Evolutionary conservation across 2,113 vertebrate genomes (phyloP).

Genomic region (Zeus faber): DNA sequence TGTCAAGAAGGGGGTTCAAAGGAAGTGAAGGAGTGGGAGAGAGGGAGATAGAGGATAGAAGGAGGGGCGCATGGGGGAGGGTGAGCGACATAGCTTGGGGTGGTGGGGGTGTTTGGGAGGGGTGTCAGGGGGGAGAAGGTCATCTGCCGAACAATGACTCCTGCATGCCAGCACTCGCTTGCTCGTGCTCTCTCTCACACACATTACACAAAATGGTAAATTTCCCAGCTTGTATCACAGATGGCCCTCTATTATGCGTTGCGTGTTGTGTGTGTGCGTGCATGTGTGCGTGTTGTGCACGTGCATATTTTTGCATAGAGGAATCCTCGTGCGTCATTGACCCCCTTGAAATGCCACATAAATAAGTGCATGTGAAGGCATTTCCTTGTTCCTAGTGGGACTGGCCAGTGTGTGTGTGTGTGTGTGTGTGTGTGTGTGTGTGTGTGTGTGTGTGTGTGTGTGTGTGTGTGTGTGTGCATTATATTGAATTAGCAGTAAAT

Average conservation of each 20-base stretch:
- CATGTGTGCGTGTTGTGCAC: neutral
- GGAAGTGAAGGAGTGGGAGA: neutral
- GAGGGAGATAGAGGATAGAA: neutral
- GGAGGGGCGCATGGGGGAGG: conserved; percentile 6
- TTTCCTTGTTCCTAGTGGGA: conserved; percentile 11
- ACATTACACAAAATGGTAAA: conserved; percentile 32
- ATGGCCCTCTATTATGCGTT: conserved; percentile 22
- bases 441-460: too few relatives aligned
- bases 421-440: too few relatives aligned
- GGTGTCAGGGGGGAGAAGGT: conserved; percentile 35
- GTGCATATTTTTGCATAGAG: conserved; percentile 14
- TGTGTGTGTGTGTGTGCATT: too few relatives aligned
- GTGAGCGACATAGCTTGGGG: conserved; percentile 3
- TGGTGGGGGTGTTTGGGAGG: too few relatives aligned
- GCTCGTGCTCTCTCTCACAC: conserved; percentile 18
- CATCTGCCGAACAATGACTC: conserved; percentile 42
- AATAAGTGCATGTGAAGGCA: conserved; percentile 20
- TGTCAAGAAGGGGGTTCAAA: too few relatives aligned
- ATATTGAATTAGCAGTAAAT: too few relatives aligned
- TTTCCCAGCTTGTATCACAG: conserved; percentile 47
- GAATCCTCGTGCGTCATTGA: conserved; percentile 24
- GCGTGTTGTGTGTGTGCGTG: conserved; percentile 7
- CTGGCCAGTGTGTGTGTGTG: too few relatives aligned
- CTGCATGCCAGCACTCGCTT: conserved; percentile 1
- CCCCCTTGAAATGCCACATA: conserved; percentile 7